Conservation (phyloP, 2,113 vertebrate genomes). For the Salvelinus fontinalis region DNA sequence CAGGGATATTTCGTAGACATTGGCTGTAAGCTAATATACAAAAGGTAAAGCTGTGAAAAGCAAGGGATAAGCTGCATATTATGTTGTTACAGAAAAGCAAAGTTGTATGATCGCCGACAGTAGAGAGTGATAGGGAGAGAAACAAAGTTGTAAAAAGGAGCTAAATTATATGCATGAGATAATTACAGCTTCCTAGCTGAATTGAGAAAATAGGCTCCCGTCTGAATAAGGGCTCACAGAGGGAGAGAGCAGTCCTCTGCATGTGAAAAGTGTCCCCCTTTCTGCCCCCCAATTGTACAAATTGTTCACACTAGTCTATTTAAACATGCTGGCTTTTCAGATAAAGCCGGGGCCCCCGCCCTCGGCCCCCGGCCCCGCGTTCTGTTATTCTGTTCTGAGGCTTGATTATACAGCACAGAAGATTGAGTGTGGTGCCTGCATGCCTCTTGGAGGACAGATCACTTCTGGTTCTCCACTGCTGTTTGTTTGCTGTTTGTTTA, state of each 20-base stretch:
- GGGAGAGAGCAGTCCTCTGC: constrained; percentile 11
- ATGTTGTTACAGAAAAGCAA: too few relatives aligned
- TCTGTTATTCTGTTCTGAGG: constrained; percentile 38
- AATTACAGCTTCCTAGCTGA: constrained; percentile 46
- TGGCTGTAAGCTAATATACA: too few relatives aligned
- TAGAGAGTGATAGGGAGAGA: not conserved
- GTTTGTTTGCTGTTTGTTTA: constrained; percentile 48
- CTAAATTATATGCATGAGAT: constrained; percentile 32
- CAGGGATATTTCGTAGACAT: too few relatives aligned
- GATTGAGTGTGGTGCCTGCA: constrained; percentile 51
- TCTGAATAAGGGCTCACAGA: constrained; percentile 36
- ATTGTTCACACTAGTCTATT: constrained; percentile 34
- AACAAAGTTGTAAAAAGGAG: constrained; percentile 1
- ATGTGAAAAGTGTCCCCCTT: constrained; percentile 29
- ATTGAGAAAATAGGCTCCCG: constrained; percentile 18
- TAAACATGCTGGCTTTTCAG: constrained; percentile 47
- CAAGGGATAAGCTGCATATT: too few relatives aligned
- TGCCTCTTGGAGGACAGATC: constrained; percentile 54
- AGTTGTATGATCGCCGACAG: too few relatives aligned
- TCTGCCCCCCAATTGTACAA: constrained; percentile 43
- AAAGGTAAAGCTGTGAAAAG: too few relatives aligned
- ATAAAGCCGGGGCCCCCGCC: constrained; percentile 36
- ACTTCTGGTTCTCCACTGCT: constrained; percentile 34
- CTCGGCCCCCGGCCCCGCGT: not conserved
- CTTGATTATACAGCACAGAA: constrained; percentile 53